Percentiles rank a stretch among this genome's conserved stretches.
Evolutionary conservation across 2,888 invertebrate genomes (phyloP).

Genomic region (Cantharis rustica): DNA sequence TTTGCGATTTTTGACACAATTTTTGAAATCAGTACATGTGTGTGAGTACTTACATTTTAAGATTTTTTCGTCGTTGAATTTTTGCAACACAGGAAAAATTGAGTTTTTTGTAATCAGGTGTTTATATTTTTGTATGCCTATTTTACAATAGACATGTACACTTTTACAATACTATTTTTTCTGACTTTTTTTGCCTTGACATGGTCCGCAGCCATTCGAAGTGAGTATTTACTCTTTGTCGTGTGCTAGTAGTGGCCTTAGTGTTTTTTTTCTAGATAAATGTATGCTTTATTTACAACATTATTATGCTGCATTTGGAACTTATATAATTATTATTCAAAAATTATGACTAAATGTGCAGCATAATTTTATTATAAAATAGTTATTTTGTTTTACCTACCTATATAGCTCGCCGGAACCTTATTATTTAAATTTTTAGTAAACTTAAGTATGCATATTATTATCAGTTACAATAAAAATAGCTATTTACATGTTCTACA

Average conservation of each 20-base stretch:
- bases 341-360: conserved; percentile 9
- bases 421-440: conserved; percentile 23
- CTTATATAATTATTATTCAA: neutral
- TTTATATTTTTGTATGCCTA: conserved; percentile 40
- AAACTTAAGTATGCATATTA: conserved; percentile 14
- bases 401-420: conserved; percentile 34
- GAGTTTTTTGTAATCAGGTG: conserved; percentile 41
- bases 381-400: conserved; percentile 21
- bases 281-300: conserved; percentile 36
- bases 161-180: conserved; percentile 57
- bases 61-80: conserved; percentile 53
- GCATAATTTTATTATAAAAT: conserved; percentile 19
- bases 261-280: conserved; percentile 26
- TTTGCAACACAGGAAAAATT: conserved; percentile 54
- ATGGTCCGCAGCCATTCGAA: conserved; percentile 70
- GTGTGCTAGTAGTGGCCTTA: conserved; percentile 51
- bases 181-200: conserved; percentile 73
- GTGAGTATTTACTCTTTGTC: conserved; percentile 72
- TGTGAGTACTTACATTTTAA: conserved; percentile 60
- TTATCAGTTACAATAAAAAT: conserved; percentile 19
- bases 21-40: conserved; percentile 68
- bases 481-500: conserved; percentile 40
- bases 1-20: conserved; percentile 34
- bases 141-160: conserved; percentile 45
- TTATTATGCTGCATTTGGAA: conserved; percentile 17